These are phyloP conservation scores for Micromys minutus DNA, from an alignment of 2,113 vertebrate genomes.

Conservation along the genomic window DNA sequence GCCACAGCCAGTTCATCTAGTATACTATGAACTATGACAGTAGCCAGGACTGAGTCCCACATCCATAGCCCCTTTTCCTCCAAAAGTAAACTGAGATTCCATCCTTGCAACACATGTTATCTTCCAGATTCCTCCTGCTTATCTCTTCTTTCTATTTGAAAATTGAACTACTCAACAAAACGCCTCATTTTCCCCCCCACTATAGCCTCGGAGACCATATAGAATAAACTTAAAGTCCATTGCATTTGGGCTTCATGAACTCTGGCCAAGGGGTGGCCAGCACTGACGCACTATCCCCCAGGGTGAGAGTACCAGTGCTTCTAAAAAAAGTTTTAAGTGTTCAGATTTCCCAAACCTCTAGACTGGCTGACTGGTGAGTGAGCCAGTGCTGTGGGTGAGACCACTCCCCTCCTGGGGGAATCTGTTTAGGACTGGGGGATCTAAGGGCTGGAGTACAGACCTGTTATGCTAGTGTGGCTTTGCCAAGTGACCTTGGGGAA, in stretches of 20 bases:
- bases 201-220: not conserved
- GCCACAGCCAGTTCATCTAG: not conserved
- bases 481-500: conserved; percentile 74
- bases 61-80: not conserved
- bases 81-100: not conserved
- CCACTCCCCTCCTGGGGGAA: not conserved
- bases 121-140: too few relatives aligned
- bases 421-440: not conserved
- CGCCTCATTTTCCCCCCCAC: not conserved
- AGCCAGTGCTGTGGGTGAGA: not conserved
- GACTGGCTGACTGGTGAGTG: not conserved
- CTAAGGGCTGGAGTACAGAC: not conserved
- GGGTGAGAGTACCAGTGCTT: not conserved
- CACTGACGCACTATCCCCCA: not conserved
- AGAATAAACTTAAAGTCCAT: not conserved
- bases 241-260: not conserved
- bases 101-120: not conserved
- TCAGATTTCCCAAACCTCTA: not conserved
- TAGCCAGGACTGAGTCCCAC: not conserved
- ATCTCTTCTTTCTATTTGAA: too few relatives aligned
- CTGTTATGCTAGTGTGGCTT: not conserved
- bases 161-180: not conserved
- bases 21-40: not conserved
- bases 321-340: not conserved
- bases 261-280: not conserved